Evolutionary conservation across 2,888 invertebrate genomes (phyloP).

Genomic region (Drymonia ruficornis): DNA sequence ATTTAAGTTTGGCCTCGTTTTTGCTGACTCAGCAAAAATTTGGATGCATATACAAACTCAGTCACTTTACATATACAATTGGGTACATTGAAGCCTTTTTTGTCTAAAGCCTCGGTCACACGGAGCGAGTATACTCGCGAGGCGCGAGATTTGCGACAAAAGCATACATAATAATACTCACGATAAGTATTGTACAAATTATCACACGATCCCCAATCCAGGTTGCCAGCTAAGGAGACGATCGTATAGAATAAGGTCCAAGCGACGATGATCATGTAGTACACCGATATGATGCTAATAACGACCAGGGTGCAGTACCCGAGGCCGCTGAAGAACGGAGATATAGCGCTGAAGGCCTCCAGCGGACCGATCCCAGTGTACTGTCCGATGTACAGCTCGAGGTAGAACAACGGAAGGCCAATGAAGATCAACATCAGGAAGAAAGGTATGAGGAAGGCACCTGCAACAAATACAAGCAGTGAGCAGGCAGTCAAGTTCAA

Average conservation of each 20-base stretch:
- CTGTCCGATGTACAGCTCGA: constrained; percentile 92
- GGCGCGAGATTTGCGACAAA: too few relatives aligned
- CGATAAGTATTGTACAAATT: constrained; percentile 85
- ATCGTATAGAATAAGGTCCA: constrained; percentile 92
- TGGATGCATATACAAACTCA: too few relatives aligned
- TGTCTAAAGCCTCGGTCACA: too few relatives aligned
- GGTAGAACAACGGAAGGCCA: constrained; percentile 91
- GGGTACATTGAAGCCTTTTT: background rate
- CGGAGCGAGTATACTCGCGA: too few relatives aligned
- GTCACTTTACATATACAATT: too few relatives aligned
- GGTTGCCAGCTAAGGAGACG: constrained; percentile 86
- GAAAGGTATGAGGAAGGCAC: constrained; percentile 91
- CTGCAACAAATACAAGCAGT: constrained; percentile 81
- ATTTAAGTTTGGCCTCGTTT: too few relatives aligned
- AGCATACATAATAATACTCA: constrained; percentile 71
- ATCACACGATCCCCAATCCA: constrained; percentile 89
- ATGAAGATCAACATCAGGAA: constrained; percentile 89
- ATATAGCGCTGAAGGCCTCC: constrained; percentile 85
- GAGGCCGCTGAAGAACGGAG: constrained; percentile 86
- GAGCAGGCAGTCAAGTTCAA: too few relatives aligned
- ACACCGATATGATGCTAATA: constrained; percentile 89
- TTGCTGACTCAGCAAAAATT: too few relatives aligned
- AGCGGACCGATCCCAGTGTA: constrained; percentile 90
- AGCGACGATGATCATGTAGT: constrained; percentile 92
- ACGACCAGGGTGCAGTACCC: constrained; percentile 89